Evolutionary conservation across 2,888 invertebrate species (phyloP).

Genomic region (Temnothorax rugatulus): DNA sequence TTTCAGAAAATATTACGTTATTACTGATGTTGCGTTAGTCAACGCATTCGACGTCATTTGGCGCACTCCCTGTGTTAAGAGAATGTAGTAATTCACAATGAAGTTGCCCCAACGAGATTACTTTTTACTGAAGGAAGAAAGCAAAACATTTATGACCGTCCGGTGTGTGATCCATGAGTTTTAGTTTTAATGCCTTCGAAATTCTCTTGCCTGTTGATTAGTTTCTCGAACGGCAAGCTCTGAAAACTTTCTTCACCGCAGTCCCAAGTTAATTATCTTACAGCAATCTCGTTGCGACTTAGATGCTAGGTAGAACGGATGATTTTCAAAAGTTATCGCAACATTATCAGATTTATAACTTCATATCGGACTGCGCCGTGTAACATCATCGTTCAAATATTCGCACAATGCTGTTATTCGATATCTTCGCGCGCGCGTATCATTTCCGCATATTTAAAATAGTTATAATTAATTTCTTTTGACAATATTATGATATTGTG

Average conservation of each 20-base stretch:
- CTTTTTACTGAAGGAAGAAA: background rate
- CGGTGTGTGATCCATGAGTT: background rate
- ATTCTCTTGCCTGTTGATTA: slow-evolving; percentile 36
- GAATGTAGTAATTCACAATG: background rate
- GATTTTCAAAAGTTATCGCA: slow-evolving; percentile 32
- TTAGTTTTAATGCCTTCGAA: slow-evolving; percentile 23
- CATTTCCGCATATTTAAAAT: background rate
- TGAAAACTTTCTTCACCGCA: slow-evolving; percentile 18
- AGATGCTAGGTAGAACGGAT: slow-evolving; percentile 18
- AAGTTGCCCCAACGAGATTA: background rate
- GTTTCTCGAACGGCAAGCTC: background rate
- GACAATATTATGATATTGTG: background rate
- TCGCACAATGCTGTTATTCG: background rate
- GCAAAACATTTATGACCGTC: slow-evolving; percentile 10
- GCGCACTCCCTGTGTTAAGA: background rate
- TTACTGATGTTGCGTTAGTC: slow-evolving; percentile 14
- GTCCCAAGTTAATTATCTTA: slow-evolving; percentile 32
- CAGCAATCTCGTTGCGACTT: slow-evolving; percentile 31
- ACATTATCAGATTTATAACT: slow-evolving; percentile 13
- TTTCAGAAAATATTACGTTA: background rate
- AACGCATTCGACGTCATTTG: background rate
- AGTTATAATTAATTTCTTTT: slow-evolving; percentile 2
- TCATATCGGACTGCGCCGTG: background rate
- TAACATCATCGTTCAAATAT: slow-evolving; percentile 17
- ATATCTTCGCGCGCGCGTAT: background rate